Conservation (phyloP, 30 jellyfish, hydroid and myxozoan species). For the Sanderia malayensis region DNA sequence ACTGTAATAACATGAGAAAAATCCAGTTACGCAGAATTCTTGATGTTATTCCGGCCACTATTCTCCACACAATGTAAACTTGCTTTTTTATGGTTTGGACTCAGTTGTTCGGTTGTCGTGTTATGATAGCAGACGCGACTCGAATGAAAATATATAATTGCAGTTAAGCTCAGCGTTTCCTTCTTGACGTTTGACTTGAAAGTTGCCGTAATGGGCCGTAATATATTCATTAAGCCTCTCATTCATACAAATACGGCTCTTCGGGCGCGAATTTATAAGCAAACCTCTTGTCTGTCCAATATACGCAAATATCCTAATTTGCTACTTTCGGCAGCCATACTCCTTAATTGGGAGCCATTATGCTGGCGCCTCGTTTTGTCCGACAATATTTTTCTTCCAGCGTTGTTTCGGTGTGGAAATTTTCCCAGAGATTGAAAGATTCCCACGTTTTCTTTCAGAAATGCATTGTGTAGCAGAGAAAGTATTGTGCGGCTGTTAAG, state of each 20-base stretch:
- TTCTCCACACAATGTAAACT: not conserved
- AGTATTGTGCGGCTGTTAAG: no score
- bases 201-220: no score
- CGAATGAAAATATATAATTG: not conserved
- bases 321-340: conserved; percentile 27
- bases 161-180: not conserved
- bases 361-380: conserved; percentile 39
- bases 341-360: conserved; percentile 38
- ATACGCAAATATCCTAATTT: conserved; percentile 22
- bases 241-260: not conserved
- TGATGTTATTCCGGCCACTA: not conserved
- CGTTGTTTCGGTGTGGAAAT: not conserved
- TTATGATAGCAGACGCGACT: not conserved
- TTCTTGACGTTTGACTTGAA: not conserved
- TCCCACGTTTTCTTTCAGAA: conserved; percentile 26
- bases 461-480: no score
- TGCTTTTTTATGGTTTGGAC: not conserved
- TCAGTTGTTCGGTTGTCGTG: not conserved
- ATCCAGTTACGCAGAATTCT: not conserved
- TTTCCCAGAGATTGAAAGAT: not conserved
- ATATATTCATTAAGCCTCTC: not conserved
- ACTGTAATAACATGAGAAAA: not conserved
- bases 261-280: not conserved
- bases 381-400: conserved; percentile 28
- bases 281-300: conserved; percentile 8